Conservation (phyloP, 2,888 invertebrate genomes). For the Philopedon plagiatum region DNA sequence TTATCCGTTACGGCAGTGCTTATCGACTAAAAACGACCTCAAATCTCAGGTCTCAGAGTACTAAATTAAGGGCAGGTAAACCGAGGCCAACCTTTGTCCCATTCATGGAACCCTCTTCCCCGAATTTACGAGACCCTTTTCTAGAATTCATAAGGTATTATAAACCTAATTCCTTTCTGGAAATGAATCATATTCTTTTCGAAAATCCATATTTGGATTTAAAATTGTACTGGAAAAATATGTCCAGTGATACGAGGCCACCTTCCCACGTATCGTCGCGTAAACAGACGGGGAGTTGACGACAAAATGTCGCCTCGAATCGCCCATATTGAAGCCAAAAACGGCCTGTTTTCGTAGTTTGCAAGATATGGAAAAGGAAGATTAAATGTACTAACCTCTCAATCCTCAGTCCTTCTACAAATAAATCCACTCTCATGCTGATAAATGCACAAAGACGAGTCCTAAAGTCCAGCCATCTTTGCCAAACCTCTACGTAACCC, state of each 20-base stretch:
- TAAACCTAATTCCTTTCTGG: too few species aligned
- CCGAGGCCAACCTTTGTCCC: background rate
- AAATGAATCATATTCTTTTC: background rate
- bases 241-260: constrained; percentile 60
- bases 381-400: constrained; percentile 72
- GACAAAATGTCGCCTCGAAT: constrained; percentile 60
- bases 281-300: constrained; percentile 57
- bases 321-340: constrained; percentile 52
- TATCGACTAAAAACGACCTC: constrained; percentile 22
- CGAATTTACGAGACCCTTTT: too few species aligned
- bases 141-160: too few species aligned
- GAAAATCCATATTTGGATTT: constrained; percentile 24
- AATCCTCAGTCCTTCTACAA: constrained; percentile 75
- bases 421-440: constrained; percentile 80
- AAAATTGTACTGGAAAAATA: constrained; percentile 36
- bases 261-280: constrained; percentile 58
- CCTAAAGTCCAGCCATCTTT: constrained; percentile 84
- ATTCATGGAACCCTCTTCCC: background rate
- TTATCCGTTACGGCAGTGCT: background rate
- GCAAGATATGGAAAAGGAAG: background rate
- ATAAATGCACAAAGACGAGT: constrained; percentile 78
- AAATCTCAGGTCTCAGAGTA: too few species aligned
- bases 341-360: background rate
- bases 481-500: constrained; percentile 53
- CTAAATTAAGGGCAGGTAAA: constrained; percentile 22